These are phyloP conservation scores for Lithophane socia DNA, from an alignment of 2,888 invertebrate species.

Conservation along the genomic window DNA sequence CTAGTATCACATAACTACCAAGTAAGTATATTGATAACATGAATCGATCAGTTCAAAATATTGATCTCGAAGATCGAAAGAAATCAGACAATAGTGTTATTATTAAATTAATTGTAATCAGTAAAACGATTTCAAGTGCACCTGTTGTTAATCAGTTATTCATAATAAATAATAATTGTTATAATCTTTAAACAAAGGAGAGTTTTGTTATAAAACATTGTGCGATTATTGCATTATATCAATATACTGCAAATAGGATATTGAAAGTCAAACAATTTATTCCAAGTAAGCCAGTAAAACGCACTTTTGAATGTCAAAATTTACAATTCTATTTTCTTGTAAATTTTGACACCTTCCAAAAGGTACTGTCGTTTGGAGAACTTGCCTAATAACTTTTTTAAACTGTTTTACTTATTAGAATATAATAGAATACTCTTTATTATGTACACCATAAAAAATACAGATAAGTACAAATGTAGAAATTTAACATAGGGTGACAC, in stretches of 20 bases:
- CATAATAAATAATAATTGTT: slow-evolving; percentile 2
- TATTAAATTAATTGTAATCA: not conserved
- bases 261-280: not conserved
- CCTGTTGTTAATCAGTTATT: slow-evolving; percentile 7
- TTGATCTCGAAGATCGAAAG: not conserved
- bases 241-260: not conserved
- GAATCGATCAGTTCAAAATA: not conserved
- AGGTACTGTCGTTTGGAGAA: too few relatives aligned
- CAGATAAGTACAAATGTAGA: too few relatives aligned
- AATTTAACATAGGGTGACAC: too few relatives aligned
- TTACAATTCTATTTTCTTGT: too few relatives aligned
- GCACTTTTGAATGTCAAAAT: not conserved
- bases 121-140: not conserved
- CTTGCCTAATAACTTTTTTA: too few relatives aligned
- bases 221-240: not conserved
- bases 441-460: too few relatives aligned
- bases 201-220: not conserved
- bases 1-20: not conserved
- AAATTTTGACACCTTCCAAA: too few relatives aligned
- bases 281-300: too few relatives aligned
- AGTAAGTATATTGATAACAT: not conserved
- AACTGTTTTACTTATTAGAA: too few relatives aligned
- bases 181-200: slow-evolving; percentile 20
- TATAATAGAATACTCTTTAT: too few relatives aligned
- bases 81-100: slow-evolving; percentile 18